Base-by-base conservation (phyloP, 2,797 vertebrate genomes). In the Pipistrellus pipistrellus region DNA sequence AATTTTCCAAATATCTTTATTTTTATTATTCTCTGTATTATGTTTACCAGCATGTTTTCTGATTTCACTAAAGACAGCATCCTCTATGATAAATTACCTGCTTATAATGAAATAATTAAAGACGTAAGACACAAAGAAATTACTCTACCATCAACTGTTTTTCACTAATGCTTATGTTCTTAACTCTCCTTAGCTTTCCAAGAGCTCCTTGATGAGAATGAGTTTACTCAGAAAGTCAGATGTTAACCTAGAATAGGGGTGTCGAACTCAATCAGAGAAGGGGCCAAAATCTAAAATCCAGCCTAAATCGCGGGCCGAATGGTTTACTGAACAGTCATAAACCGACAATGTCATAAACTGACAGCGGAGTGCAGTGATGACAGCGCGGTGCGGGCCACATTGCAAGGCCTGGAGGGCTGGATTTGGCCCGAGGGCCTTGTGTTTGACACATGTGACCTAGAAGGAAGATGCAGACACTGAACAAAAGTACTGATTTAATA, bases 161-260 rank as follows among this genome's bases (percentile, higher is more conserved):
- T 88, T 51, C 25, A 86, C 4, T 81, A 71, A 71, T 44, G 12
- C 35, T 57, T 78, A 15, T 53, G 21, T 46, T 3, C 27, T 88
- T 92, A 85, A 88, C 5, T 81, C n/a, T 80, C 46, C 59, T 72
- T 81, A 68, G 15, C 32, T 85, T 90, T 69, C 6, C 75, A 93
- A 82, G 13, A 71, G 75, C 44, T 87, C 8, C 59, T 92, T 71
- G 15, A 81, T 66, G 46, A 78, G 21, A 76, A 82, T 89, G 23
- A 80, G 8, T 44, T 59, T 25, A 87, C 7, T 86, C 25, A 75
- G 44, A 85, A 93, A 10, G 21, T 30, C 14, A 85, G 4, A 25
- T 85, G n/a, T 44, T 90, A 90, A 71, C 48, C 25, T 20, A 51
- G 30, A 95, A 90, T n/a, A n/a, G n/a, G n/a, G n/a, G n/a, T n/a